phyloP scores from a whole-genome alignment of 1,140 invertebrate genomes.

The Trinorchestia longiramus region DNA sequence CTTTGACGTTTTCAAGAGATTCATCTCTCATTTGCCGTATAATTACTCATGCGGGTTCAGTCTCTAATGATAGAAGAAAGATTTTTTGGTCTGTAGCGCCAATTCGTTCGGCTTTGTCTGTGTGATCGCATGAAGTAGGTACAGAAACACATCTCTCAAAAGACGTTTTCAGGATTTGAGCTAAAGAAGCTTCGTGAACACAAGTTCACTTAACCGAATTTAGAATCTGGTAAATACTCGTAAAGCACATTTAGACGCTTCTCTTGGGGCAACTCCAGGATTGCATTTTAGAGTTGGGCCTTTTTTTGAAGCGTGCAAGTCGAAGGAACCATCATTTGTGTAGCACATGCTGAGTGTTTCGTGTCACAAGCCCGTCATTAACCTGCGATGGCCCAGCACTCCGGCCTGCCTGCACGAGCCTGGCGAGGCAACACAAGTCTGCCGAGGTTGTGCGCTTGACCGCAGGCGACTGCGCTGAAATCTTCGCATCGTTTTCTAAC shows the following conservation, averaged over 20 bases:
- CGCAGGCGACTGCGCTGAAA: neutral
- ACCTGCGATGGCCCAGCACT: neutral
- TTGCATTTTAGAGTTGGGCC: neutral
- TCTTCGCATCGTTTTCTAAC: neutral
- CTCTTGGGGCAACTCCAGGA: neutral
- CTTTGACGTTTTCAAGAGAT: neutral
- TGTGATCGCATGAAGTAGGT: neutral
- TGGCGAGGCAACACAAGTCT: neutral
- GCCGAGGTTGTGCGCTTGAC: neutral
- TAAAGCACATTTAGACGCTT: neutral
- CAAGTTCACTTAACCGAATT: neutral
- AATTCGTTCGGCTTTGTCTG: neutral
- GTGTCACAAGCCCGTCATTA: conserved; percentile 12
- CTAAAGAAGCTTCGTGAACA: neutral
- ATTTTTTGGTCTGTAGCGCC: neutral
- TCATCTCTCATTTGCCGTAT: neutral
- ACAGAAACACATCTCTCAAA: neutral
- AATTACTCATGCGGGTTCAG: neutral
- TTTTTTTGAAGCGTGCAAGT: neutral
- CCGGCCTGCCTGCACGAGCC: neutral
- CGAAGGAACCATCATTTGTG: conserved; percentile 1
- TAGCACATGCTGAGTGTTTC: conserved; percentile 9
- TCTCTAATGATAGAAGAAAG: neutral
- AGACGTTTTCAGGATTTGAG: neutral
- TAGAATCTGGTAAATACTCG: neutral